Conservation (phyloP, 2,888 invertebrate species). For the Gandaritis pyraliata region DNA sequence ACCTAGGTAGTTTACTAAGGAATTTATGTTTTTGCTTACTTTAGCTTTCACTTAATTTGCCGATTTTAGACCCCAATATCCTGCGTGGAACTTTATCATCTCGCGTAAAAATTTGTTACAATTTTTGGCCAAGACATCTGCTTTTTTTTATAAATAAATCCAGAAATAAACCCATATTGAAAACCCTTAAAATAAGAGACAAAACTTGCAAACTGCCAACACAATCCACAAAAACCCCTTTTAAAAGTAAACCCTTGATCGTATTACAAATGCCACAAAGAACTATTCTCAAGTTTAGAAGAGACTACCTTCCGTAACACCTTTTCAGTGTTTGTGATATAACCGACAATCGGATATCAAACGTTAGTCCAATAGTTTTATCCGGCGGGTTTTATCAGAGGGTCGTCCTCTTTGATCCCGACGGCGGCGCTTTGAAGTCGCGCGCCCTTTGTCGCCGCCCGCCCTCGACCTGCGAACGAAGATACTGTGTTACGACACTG, state of each 20-base stretch:
- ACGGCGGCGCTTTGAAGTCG: conserved; percentile 66
- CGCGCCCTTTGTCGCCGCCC: conserved; percentile 64
- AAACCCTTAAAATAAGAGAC: not conserved
- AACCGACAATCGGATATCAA: conserved; percentile 76
- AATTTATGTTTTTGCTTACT: too few relatives aligned
- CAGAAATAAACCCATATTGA: too few relatives aligned
- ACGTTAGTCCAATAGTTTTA: conserved; percentile 66
- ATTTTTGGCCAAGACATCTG: too few relatives aligned
- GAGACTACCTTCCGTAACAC: conserved; percentile 52
- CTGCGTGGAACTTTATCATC: too few relatives aligned
- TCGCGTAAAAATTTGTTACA: too few relatives aligned
- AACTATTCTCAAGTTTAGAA: conserved; percentile 43
- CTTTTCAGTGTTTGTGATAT: conserved; percentile 65
- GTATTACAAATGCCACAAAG: conserved; percentile 43
- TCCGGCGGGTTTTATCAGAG: conserved; percentile 65
- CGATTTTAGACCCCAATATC: too few relatives aligned
- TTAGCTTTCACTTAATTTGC: too few relatives aligned
- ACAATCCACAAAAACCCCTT: conserved; percentile 16
- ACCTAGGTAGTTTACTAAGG: too few relatives aligned
- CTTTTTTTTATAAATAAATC: too few relatives aligned
- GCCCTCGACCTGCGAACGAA: conserved; percentile 65
- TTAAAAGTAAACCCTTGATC: conserved; percentile 42
- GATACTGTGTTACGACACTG: conserved; percentile 63
- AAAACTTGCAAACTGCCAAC: conserved; percentile 6
- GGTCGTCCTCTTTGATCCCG: conserved; percentile 67